Conservation (phyloP, 2,888 invertebrate genomes). For the Andrena hattorfiana region DNA sequence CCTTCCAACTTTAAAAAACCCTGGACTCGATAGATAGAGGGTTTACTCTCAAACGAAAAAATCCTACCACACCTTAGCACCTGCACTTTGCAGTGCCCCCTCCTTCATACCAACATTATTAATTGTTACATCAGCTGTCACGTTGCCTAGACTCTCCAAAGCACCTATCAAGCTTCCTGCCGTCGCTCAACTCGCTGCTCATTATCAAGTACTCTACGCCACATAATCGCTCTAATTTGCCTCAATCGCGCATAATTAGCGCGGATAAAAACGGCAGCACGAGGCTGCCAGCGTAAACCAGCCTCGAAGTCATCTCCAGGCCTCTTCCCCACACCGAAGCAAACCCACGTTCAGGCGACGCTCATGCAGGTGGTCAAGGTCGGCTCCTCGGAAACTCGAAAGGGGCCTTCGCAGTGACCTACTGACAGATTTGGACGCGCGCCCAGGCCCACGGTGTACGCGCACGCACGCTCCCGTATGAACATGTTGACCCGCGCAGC, state of each 20-base stretch:
- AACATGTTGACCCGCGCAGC: constrained; percentile 15
- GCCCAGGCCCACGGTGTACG: constrained; percentile 59
- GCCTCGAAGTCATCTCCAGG: neutral
- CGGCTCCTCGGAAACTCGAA: constrained; percentile 43
- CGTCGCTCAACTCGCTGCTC: too few species aligned
- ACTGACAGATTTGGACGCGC: constrained; percentile 81
- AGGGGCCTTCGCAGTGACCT: constrained; percentile 75
- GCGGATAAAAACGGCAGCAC: neutral
- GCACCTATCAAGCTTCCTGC: neutral
- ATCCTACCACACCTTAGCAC: too few species aligned
- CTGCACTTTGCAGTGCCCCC: too few species aligned
- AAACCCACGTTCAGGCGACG: neutral
- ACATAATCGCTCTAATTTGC: neutral
- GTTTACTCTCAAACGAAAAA: neutral
- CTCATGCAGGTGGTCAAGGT: constrained; percentile 62
- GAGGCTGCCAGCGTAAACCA: neutral
- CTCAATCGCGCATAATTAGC: neutral
- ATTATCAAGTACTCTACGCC: neutral
- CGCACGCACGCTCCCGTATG: constrained; percentile 8
- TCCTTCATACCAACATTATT: too few species aligned
- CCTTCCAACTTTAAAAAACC: neutral
- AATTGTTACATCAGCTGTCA: too few species aligned
- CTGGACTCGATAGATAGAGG: neutral
- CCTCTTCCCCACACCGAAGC: too few species aligned
- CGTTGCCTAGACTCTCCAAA: neutral